A percentile compares a stretch with the other conserved stretches of the same genome.
Evolutionary conservation across 2,888 invertebrate genomes (phyloP).

Genomic region (Cerceris ruficornis): DNA sequence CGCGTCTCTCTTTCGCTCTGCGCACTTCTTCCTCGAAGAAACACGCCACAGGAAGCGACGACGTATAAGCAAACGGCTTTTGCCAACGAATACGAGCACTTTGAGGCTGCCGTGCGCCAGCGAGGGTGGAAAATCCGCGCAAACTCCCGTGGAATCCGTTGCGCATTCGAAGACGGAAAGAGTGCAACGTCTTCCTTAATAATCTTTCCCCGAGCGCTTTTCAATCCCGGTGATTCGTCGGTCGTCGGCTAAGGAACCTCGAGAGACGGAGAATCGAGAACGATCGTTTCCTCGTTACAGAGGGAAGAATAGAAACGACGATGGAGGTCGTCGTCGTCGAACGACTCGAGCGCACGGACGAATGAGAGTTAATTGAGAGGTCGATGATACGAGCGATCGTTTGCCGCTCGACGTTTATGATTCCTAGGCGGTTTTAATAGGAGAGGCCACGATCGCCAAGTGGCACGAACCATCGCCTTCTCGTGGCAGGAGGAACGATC

Average conservation of each 20-base stretch:
- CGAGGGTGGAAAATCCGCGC: no score
- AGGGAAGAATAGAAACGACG: slow-evolving; percentile 10
- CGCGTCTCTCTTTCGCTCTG: not conserved
- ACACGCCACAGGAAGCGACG: not conserved
- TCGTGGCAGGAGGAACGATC: no score
- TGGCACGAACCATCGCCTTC: no score
- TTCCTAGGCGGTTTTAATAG: slow-evolving; percentile 22
- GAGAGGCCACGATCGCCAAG: not conserved
- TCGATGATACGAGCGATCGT: slow-evolving; percentile 44
- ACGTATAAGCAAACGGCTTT: not conserved
- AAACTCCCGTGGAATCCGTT: not conserved
- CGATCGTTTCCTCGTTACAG: slow-evolving; percentile 5
- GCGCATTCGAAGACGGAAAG: not conserved
- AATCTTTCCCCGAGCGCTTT: not conserved
- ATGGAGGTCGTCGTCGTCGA: slow-evolving; percentile 1
- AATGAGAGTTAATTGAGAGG: slow-evolving; percentile 56
- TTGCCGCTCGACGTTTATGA: slow-evolving; percentile 34
- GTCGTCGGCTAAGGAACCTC: not conserved
- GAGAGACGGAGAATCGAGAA: not conserved
- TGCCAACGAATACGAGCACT: not conserved
- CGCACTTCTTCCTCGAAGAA: slow-evolving; percentile 21
- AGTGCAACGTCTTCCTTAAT: not conserved
- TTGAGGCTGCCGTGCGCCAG: not conserved
- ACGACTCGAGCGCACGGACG: slow-evolving; percentile 18
- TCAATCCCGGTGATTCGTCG: not conserved